Percentiles rank a stretch among this genome's conserved stretches.
phyloP scores from a whole-genome alignment of 2,888 invertebrate species.

The Escarpia spicata region DNA sequence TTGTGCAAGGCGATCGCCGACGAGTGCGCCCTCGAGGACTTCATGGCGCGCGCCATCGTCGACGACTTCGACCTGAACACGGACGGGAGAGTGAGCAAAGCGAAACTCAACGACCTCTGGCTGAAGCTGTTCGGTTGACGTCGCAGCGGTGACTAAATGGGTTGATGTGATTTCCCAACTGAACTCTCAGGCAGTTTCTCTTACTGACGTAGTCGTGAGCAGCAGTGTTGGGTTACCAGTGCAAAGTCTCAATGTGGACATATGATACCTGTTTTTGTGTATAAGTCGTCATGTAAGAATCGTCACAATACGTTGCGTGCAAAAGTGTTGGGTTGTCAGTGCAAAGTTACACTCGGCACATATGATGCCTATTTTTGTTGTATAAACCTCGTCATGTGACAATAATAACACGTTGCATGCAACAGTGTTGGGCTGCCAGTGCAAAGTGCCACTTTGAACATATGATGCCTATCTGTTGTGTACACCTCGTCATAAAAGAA shows the following conservation, averaged over 20 bases:
- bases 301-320: too few relatives aligned
- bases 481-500: too few relatives aligned
- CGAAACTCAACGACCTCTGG: not conserved
- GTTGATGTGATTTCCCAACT: not conserved
- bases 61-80: not conserved
- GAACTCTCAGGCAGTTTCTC: not conserved
- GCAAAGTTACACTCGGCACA: too few relatives aligned
- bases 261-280: not conserved
- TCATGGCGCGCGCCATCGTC: not conserved
- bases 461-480: too few relatives aligned
- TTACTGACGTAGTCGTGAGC: not conserved
- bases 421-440: too few relatives aligned
- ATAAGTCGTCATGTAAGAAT: not conserved
- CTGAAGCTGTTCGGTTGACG: not conserved
- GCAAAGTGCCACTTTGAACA: too few relatives aligned
- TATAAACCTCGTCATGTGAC: too few relatives aligned
- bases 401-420: too few relatives aligned
- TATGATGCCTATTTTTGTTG: too few relatives aligned
- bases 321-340: too few relatives aligned
- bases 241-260: not conserved
- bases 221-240: not conserved
- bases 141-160: not conserved
- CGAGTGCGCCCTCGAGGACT: not conserved
- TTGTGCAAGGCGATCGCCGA: not conserved
- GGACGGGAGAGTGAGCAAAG: slow-evolving; percentile 1